phyloP scores from a whole-genome alignment of 2,888 invertebrate genomes.

The Sinodicranocentrus sp. region DNA sequence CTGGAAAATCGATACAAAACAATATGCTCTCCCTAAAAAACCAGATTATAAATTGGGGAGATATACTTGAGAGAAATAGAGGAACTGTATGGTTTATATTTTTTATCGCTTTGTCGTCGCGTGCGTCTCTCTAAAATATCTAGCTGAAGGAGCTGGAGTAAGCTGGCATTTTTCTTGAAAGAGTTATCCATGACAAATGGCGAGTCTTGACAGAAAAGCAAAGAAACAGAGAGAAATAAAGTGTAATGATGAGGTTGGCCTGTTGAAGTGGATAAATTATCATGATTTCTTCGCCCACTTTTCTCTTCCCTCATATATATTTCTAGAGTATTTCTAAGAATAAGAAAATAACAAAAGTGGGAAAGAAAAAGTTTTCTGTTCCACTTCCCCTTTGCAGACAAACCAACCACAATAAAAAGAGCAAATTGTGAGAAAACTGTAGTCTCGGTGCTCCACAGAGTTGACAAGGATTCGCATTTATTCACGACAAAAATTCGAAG shows the following conservation, averaged over 20 bases:
- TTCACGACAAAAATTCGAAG: neutral
- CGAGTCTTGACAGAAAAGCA: constrained; percentile 50
- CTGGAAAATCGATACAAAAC: too few species aligned
- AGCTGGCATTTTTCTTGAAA: neutral
- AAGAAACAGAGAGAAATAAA: neutral
- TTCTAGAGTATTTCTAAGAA: neutral
- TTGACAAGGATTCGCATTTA: neutral
- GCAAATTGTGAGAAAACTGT: too few species aligned
- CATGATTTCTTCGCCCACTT: neutral
- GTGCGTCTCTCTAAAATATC: too few species aligned
- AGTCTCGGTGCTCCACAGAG: too few species aligned
- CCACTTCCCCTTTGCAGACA: neutral
- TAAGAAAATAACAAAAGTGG: neutral
- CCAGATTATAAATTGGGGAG: too few species aligned
- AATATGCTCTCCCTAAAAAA: too few species aligned
- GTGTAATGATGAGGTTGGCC: constrained; percentile 43
- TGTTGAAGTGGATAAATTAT: constrained; percentile 12
- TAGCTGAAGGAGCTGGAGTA: too few species aligned
- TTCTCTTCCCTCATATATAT: neutral
- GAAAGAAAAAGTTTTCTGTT: neutral
- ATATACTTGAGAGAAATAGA: too few species aligned
- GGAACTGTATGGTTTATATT: too few species aligned
- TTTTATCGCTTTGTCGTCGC: too few species aligned
- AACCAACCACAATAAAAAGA: neutral
- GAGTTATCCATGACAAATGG: constrained; percentile 63